These are phyloP conservation scores for Thaleichthys pacificus DNA, from an alignment of 2,797 vertebrate genomes.

Conservation along the genomic window DNA sequence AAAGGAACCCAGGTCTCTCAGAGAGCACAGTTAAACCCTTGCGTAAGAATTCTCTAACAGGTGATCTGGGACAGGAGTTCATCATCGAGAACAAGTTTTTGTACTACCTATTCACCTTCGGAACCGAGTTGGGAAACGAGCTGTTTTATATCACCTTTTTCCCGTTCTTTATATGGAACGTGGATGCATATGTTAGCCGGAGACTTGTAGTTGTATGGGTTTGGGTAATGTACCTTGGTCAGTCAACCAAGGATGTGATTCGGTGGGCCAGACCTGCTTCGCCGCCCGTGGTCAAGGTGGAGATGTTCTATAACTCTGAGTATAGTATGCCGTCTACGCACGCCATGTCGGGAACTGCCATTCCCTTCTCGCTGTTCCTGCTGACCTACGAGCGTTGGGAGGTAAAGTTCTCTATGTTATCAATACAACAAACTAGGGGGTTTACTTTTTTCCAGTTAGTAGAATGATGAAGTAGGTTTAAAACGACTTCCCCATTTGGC, in stretches of 20 bases:
- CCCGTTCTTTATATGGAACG: conserved; percentile 92
- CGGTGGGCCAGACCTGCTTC: conserved; percentile 91
- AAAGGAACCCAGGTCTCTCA: not conserved
- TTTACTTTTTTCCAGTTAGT: not conserved
- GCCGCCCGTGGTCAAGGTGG: conserved; percentile 93
- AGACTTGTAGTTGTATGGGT: conserved; percentile 91
- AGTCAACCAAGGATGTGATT: conserved; percentile 95
- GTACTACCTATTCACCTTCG: conserved; percentile 88
- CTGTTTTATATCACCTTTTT: conserved; percentile 94
- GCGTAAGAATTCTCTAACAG: conserved; percentile 90
- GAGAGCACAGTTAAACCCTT: conserved; percentile 63
- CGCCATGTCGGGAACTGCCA: conserved; percentile 96
- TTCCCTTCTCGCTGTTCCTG: conserved; percentile 86
- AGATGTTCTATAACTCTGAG: conserved; percentile 97
- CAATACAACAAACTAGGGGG: no score
- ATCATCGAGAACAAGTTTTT: conserved; percentile 81
- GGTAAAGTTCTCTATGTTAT: conserved; percentile 67
- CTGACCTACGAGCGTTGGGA: conserved; percentile 90
- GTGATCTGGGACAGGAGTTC: conserved; percentile 83
- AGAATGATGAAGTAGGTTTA: conserved; percentile 18
- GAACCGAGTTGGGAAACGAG: conserved; percentile 96
- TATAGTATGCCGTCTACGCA: conserved; percentile 99
- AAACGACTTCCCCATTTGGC: not conserved
- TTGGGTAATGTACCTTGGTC: conserved; percentile 96
- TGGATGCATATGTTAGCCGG: conserved; percentile 86